Evolutionary conservation across 2,113 vertebrate genomes (phyloP).

Genomic region (Phylloscopus trochiloides): DNA sequence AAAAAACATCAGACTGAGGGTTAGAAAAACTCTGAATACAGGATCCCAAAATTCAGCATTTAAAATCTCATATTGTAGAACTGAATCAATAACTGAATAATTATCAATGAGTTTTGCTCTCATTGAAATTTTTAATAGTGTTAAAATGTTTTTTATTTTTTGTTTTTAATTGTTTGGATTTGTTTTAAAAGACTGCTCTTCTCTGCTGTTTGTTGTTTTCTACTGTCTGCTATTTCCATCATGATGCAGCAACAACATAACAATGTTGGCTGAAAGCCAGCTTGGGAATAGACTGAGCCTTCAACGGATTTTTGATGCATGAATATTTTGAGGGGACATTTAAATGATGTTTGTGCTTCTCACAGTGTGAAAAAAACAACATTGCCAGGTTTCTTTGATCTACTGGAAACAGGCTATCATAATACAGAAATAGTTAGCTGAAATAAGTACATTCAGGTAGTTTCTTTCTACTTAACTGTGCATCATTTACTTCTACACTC

Average conservation of each 20-base stretch:
- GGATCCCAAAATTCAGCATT: not conserved
- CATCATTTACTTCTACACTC: not conserved
- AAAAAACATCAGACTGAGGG: not conserved
- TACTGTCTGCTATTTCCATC: constrained; percentile 24
- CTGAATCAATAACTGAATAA: not conserved
- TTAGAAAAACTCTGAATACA: not conserved
- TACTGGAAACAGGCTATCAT: constrained; percentile 57
- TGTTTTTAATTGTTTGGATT: not conserved
- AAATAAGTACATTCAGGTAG: constrained; percentile 57
- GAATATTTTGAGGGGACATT: constrained; percentile 55
- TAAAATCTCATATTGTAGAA: not conserved
- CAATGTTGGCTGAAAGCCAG: constrained; percentile 56
- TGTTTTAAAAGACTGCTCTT: not conserved
- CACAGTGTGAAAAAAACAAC: constrained; percentile 46
- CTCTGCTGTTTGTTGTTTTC: not conserved
- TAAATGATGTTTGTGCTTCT: constrained; percentile 67
- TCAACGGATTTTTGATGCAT: constrained; percentile 25
- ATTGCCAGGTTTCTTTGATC: constrained; percentile 60
- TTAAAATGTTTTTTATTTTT: not conserved
- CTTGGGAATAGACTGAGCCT: constrained; percentile 5
- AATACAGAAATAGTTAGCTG: constrained; percentile 50
- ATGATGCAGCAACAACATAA: constrained; percentile 54
- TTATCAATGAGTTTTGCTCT: not conserved
- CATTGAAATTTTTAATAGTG: not conserved
- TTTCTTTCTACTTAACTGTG: constrained; percentile 29